Conservation (phyloP, 2,888 invertebrate genomes). For the Yponomeuta evonymella region DNA sequence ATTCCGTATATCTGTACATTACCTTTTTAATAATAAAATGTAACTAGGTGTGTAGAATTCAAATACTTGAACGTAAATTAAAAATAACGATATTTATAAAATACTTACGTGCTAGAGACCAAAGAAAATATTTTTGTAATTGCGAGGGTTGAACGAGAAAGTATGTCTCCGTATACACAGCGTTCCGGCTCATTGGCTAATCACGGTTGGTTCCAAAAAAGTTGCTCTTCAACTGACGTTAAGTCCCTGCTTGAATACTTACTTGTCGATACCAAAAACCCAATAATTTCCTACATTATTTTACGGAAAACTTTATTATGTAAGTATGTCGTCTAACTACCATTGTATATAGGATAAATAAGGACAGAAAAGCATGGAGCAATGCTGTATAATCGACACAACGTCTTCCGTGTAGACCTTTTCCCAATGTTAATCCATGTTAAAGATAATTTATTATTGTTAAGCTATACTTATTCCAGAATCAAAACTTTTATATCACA, state of each 20-base stretch:
- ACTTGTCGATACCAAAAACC: background rate
- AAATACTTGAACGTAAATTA: too few species aligned
- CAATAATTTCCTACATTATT: too few species aligned
- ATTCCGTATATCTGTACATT: background rate
- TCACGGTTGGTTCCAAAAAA: too few species aligned
- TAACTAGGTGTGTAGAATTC: too few species aligned
- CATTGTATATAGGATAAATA: too few species aligned
- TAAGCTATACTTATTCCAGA: constrained; percentile 52
- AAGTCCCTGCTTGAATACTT: too few species aligned
- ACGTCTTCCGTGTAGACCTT: background rate
- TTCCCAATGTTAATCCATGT: background rate
- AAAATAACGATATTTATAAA: background rate
- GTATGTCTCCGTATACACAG: constrained; percentile 46
- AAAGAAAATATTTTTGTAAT: constrained; percentile 36
- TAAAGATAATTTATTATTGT: constrained; percentile 25
- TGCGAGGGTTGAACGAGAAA: constrained; percentile 70
- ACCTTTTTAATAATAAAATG: background rate
- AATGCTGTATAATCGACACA: background rate
- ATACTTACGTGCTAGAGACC: constrained; percentile 27
- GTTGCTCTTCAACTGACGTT: too few species aligned
- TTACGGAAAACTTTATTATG: too few species aligned
- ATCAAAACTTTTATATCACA: constrained; percentile 52
- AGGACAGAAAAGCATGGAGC: too few species aligned
- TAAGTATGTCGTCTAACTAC: too few species aligned
- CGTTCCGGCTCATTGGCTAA: background rate